Evolutionary conservation across 2,113 vertebrate species (phyloP).

Genomic region (human (Homo sapiens)): GRCh38 chr18:49887001-49887500

Average conservation of each 20-base stretch:
- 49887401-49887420: neutral
- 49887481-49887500: too few species aligned
- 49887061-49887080: too few species aligned
- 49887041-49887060: too few species aligned
- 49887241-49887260: neutral
- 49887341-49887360: neutral
- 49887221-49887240: neutral
- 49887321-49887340: neutral
- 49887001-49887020: too few species aligned
- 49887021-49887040: too few species aligned
- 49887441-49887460: too few species aligned
- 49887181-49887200: neutral
- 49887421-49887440: too few species aligned
- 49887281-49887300: neutral
- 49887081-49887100: too few species aligned
- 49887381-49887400: too few species aligned
- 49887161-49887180: neutral
- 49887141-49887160: too few species aligned
- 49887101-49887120: neutral
- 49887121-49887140: fast-evolving
- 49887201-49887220: neutral
- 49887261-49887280: too few species aligned
- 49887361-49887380: neutral
- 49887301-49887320: neutral
- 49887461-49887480: too few species aligned